Evolutionary conservation across 2,888 invertebrate genomes (phyloP).

Genomic region (Eupeodes latifasciatus): DNA sequence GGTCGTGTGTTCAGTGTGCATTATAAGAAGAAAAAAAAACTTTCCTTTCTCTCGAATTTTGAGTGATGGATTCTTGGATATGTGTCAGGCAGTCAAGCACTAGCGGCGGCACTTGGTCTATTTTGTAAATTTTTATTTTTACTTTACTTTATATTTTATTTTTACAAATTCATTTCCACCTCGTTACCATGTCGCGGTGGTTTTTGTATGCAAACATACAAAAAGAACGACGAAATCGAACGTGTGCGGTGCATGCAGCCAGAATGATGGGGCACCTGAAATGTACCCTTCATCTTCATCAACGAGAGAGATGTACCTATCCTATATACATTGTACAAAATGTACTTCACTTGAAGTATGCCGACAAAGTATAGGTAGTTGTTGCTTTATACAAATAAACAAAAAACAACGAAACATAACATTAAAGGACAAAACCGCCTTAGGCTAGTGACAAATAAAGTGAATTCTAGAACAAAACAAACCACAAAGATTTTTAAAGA

Average conservation of each 20-base stretch:
- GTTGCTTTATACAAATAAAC: conserved; percentile 41
- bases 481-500: conserved; percentile 28
- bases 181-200: conserved; percentile 50
- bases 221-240: conserved; percentile 51
- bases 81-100: conserved; percentile 66
- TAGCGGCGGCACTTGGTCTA: conserved; percentile 71
- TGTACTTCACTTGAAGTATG: conserved; percentile 64
- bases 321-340: too few species aligned
- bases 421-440: conserved; percentile 74
- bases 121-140: conserved; percentile 47
- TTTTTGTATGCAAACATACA: conserved; percentile 52
- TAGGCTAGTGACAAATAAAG: conserved; percentile 65
- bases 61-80: conserved; percentile 65
- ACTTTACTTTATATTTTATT: background rate
- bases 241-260: conserved; percentile 47
- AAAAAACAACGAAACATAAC: conserved; percentile 28
- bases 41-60: conserved; percentile 55
- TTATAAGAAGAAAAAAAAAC: background rate
- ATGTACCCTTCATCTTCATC: conserved; percentile 45
- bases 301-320: conserved; percentile 7
- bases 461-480: conserved; percentile 44
- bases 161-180: conserved; percentile 37
- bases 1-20: conserved; percentile 17
- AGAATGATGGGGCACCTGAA: conserved; percentile 53
- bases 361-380: conserved; percentile 66